Conservation (phyloP, 2,797 vertebrate species). For the Myotis findleyi region DNA sequence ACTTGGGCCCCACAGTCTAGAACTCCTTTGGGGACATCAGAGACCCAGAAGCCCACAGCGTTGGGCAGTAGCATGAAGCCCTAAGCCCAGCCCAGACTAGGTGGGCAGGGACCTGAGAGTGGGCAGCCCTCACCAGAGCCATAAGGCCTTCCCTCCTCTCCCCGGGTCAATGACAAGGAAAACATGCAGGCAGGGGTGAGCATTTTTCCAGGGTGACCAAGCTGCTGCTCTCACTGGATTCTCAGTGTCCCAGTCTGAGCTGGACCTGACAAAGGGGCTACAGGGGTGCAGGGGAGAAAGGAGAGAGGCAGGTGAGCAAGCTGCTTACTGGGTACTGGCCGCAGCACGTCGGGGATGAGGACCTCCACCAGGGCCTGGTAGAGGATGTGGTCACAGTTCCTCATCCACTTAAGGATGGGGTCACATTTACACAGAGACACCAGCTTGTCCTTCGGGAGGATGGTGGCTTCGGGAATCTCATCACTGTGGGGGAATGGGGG, state of each 20-base stretch:
- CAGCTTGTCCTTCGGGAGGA: slow-evolving; percentile 94
- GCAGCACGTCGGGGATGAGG: slow-evolving; percentile 97
- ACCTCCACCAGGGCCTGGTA: slow-evolving; percentile 99
- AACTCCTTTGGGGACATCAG: background rate
- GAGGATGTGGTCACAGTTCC: slow-evolving; percentile 97
- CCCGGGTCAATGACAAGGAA: background rate
- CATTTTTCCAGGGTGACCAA: background rate
- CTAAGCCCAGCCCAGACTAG: background rate
- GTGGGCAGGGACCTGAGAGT: background rate
- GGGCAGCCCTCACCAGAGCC: background rate
- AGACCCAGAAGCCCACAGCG: background rate
- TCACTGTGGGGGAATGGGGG: slow-evolving; percentile 86
- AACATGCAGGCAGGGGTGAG: background rate
- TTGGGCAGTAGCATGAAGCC: background rate
- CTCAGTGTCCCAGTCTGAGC: background rate
- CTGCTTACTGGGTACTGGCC: slow-evolving; percentile 97
- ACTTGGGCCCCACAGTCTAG: background rate
- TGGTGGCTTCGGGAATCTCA: slow-evolving; percentile 90
- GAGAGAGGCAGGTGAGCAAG: background rate
- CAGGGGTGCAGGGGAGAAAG: background rate
- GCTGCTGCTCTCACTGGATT: background rate
- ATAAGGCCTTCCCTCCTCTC: background rate
- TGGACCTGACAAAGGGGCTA: background rate
- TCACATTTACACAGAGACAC: slow-evolving; percentile 95
- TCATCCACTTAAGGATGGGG: slow-evolving; percentile 96